These are phyloP conservation scores for Brachynemurus nebulosus DNA, from an alignment of 2,888 invertebrate genomes.

Conservation along the genomic window DNA sequence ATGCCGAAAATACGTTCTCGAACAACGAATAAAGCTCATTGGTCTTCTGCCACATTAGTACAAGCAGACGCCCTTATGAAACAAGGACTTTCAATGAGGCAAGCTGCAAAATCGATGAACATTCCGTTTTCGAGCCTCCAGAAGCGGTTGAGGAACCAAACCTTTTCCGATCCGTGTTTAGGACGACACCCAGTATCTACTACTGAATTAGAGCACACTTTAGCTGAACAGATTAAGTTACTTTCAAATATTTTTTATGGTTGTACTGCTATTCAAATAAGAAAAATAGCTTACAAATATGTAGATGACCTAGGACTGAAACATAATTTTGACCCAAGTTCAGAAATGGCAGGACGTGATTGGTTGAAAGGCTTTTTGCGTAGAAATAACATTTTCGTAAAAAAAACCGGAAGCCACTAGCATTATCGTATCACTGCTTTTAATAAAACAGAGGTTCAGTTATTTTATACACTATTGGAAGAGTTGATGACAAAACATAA, in stretches of 20 bases:
- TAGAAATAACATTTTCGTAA: conserved; percentile 17
- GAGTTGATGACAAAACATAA: conserved; percentile 18
- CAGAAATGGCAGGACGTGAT: conserved; percentile 14
- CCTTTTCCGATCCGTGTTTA: conserved; percentile 7
- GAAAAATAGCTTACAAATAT: conserved; percentile 1
- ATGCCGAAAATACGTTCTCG: neutral
- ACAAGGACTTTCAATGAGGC: conserved; percentile 5
- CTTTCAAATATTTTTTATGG: conserved; percentile 12
- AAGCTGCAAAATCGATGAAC: conserved; percentile 7
- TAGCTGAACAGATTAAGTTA: conserved; percentile 10
- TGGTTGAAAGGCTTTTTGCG: conserved; percentile 17
- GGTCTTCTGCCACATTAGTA: conserved; percentile 5
- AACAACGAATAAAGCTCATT: conserved; percentile 6
- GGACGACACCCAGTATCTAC: conserved; percentile 12
- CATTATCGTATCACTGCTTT: conserved; percentile 19
- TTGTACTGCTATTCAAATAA: conserved; percentile 9
- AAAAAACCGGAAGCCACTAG: conserved; percentile 13
- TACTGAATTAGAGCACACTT: conserved; percentile 11
- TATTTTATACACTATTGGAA: conserved; percentile 12
- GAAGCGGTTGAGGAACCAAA: conserved; percentile 7
- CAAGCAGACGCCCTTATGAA: conserved; percentile 4
- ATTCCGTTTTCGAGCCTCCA: conserved; percentile 10
- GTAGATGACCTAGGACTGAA: neutral
- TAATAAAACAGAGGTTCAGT: conserved; percentile 18
- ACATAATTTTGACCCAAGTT: neutral